Percentiles rank a stretch among this genome's conserved stretches.
Evolutionary conservation across 92 coral and sea anemone genomes (phyloP).

Genomic region (Anthopleura xanthogrammica): DNA sequence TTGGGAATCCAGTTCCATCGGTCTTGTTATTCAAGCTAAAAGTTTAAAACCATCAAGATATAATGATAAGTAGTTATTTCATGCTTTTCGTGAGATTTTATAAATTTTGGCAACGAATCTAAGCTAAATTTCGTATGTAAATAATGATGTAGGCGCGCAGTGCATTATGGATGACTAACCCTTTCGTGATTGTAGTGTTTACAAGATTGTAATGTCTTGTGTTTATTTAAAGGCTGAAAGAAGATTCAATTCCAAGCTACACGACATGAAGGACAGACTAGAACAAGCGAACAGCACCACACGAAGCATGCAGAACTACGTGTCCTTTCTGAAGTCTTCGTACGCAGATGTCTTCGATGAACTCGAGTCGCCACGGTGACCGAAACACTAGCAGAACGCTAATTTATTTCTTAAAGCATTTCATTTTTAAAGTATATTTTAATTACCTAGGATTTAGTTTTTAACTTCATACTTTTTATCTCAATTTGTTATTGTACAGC

Average conservation of each 20-base stretch:
- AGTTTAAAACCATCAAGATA: too few relatives aligned
- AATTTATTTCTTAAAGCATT: background rate
- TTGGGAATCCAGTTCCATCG: too few relatives aligned
- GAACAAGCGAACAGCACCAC: slow-evolving; percentile 99
- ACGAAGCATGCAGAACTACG: slow-evolving; percentile 99
- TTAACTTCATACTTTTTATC: too few relatives aligned
- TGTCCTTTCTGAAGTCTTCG: slow-evolving; percentile 93
- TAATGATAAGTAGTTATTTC: too few relatives aligned
- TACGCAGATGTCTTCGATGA: slow-evolving; percentile 96
- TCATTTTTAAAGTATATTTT: background rate
- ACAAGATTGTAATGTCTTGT: background rate
- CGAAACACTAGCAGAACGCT: background rate
- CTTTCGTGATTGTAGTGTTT: too few relatives aligned
- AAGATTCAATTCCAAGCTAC: slow-evolving; percentile 86
- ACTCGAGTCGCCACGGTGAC: slow-evolving; percentile 90
- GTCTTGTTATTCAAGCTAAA: too few relatives aligned
- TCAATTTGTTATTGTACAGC: too few relatives aligned
- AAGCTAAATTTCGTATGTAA: too few relatives aligned
- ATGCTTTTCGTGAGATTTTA: too few relatives aligned
- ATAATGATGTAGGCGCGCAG: too few relatives aligned
- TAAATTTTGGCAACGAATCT: too few relatives aligned
- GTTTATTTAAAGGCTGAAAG: slow-evolving; percentile 80
- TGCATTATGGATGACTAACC: too few relatives aligned
- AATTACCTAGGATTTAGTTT: background rate
- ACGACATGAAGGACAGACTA: slow-evolving; percentile 96